A percentile compares a stretch with the other conserved stretches of the same genome.
Conservation (phyloP, 2,797 vertebrate genomes). For the Glyptemys insculpta region DNA sequence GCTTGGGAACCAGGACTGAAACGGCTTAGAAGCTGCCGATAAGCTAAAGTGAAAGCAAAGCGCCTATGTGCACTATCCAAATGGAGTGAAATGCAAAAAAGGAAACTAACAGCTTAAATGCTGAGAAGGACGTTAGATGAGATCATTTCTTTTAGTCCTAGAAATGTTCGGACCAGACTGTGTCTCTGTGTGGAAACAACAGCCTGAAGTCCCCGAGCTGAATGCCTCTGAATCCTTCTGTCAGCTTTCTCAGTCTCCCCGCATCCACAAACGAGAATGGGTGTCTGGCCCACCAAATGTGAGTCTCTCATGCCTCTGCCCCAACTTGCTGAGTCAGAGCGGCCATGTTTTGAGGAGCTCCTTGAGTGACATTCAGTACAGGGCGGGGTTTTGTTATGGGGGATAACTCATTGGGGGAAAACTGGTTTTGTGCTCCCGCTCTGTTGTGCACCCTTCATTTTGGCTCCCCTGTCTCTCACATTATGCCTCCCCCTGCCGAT, state of each 20-base stretch:
- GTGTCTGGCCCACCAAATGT: neutral
- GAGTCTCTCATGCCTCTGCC: neutral
- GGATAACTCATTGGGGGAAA: neutral
- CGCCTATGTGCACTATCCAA: neutral
- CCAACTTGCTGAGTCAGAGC: neutral
- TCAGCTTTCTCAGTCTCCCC: neutral
- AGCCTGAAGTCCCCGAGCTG: neutral
- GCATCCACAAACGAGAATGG: neutral
- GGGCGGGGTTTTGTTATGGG: neutral
- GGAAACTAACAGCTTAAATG: neutral
- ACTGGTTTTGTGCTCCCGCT: neutral
- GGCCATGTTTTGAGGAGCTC: neutral
- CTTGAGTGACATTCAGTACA: neutral
- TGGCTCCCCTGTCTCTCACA: too few relatives aligned
- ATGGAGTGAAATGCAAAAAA: neutral
- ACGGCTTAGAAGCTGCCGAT: neutral
- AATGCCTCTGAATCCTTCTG: neutral
- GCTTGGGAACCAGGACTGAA: neutral
- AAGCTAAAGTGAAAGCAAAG: neutral
- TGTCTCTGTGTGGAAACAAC: neutral
- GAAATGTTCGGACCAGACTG: neutral
- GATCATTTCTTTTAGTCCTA: neutral
- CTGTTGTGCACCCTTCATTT: neutral
- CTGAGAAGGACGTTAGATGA: neutral
- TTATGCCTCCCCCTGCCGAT: neutral